A percentile compares a stretch with the other conserved stretches of the same genome.
Conservation (phyloP, 2,888 invertebrate genomes). For the Cheiracanthium punctorium region DNA sequence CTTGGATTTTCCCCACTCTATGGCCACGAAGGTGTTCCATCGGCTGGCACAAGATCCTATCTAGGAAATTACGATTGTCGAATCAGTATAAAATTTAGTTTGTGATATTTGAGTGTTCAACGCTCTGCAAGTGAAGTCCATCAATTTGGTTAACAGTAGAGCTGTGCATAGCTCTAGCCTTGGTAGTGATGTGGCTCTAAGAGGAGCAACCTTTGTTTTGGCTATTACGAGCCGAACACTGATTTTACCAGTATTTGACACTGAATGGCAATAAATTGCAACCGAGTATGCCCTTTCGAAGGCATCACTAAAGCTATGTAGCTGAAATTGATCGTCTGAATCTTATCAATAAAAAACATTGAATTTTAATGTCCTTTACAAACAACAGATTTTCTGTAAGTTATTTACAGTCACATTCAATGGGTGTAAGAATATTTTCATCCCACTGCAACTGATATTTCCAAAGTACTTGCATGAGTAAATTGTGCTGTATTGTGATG, state of each 20-base stretch:
- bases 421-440: conserved; percentile 61
- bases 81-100: no score
- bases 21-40: conserved; percentile 72
- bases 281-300: conserved; percentile 71
- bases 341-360: conserved; percentile 12
- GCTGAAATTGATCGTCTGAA: conserved; percentile 12
- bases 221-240: conserved; percentile 1
- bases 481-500: conserved; percentile 67
- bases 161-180: not conserved
- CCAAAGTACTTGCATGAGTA: conserved; percentile 73
- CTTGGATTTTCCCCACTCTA: conserved; percentile 72
- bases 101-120: not conserved
- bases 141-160: conserved; percentile 36
- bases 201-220: conserved; percentile 71
- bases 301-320: conserved; percentile 72
- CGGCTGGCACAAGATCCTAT: conserved; percentile 42
- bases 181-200: conserved; percentile 71
- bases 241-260: conserved; percentile 19
- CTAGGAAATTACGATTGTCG: conserved; percentile 71
- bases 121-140: conserved; percentile 13
- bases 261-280: conserved; percentile 41
- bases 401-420: conserved; percentile 22
- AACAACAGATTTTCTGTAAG: not conserved
- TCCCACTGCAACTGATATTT: conserved; percentile 71
- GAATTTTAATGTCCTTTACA: conserved; percentile 10